Evolutionary conservation across 2,888 invertebrate species (phyloP), one percentile per base, ranked within the genome.

Genomic region (Plagodis pulveraria): DNA sequence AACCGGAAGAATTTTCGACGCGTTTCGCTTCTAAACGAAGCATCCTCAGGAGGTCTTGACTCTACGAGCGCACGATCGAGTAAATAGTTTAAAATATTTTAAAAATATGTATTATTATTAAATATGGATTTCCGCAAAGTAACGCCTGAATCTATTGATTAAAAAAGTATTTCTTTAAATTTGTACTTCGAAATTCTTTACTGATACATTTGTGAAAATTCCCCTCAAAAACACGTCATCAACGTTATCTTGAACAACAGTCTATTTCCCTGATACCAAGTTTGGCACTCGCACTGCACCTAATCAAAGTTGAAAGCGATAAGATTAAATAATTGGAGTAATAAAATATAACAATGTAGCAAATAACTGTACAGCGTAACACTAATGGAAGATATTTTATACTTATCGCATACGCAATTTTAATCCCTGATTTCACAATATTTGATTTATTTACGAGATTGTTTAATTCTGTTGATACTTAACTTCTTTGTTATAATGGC

Each of bases 361-460:
- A 73, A 80, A 72, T 74, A 77, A 81, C 80, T 84, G 80, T 86
- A 86, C 85, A 86, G 73, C 58, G 50, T 58, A 65, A 63, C 50
- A 63, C 86, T 89, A 90, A 84, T 90, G 89, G 89, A 90, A 90
- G 89, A 86, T 86, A 80, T 67, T n/a, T 63, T 71, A 53, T 80
- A 83, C 78, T 81, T 84, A 84, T 48, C 46, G 57, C 36, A 38
- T 42, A 57, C 47, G 8, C 45, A 11, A 51, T 36, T 22, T 7
- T 38, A 22, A 22, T 22, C n/a, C 42, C 35, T 42, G 6, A 46
- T 50, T 50, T 47, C 48, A 57, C 51, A 11, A 52, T 2, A 11
- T 44, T 34, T 34, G 12, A 12, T 22, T 48, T 43, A 42, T n/a
- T 47, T 54, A 22, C 22, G 4, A 22, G 22, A 22, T 22, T n/a